Evolutionary conservation across 2,113 vertebrate species (phyloP), one percentile per base, ranked within the genome.

Genomic region (Nibea coibor): DNA sequence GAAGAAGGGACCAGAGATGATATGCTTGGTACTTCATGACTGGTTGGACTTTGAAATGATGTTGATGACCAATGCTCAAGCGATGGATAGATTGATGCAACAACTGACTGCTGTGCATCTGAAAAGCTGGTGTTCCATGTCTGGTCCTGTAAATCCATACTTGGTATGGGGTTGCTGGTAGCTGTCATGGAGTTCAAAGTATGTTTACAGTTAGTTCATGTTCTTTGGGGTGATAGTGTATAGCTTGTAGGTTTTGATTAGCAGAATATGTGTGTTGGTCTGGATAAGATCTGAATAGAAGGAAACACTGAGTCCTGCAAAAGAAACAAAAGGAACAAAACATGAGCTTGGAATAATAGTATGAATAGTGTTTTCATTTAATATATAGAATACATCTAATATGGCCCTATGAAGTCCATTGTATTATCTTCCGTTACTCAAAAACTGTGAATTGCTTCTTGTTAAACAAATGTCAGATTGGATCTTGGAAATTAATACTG

Each of bases 1-100:
- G 89, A 81, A 10, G 84, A 81, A 1, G 90, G 88, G 5, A 91
- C 73, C 57, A 91, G 62, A 72, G 90, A 92, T 0, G 89, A 91
- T 19, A 92, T n/a, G n/a, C 84, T 90, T 61, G 73, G 20, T 28
- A 92, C 72, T 73, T 88, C 78, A 16, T 78, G 31, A 61, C 53
- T 71, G n/a, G 15, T 28, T 20, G 81, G 72, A 82, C 7, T 26
- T 66, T 75, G 82, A 71, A 66, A 82, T 68, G 75, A 82, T 48
- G 84, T 67, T 0, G 81, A 82, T 17, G 81, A 28, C 68, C 81
- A 69, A 53, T 47, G 64, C 7, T 87, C 69, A 4, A 47, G 62
- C 7, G 65, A 65, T 1, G 19, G 50, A 63, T 31, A 39, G 59
- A 82, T 24, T 4, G 86, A 74, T 0, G 17, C 31, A 0, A 76